Conservation (phyloP, 2,113 vertebrate genomes). For the Nanorana parkeri region DNA sequence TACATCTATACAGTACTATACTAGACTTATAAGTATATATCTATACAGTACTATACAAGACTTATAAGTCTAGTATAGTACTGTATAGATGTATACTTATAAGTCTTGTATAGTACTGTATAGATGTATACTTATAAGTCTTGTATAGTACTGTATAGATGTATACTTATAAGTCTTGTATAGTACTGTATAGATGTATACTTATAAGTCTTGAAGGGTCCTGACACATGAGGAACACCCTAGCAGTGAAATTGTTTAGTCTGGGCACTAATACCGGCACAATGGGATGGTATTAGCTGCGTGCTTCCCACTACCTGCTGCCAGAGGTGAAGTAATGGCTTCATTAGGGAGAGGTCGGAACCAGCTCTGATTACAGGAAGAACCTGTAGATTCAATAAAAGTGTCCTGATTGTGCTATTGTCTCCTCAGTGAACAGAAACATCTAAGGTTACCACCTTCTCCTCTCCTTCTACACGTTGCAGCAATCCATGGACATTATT, state of each 20-base stretch:
- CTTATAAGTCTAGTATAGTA: no score
- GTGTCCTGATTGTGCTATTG: not conserved
- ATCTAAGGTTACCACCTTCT: slow-evolving; percentile 44
- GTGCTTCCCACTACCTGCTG: slow-evolving; percentile 2
- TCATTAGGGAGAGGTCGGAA: not conserved
- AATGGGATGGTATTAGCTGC: slow-evolving; percentile 3
- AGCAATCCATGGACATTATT: not conserved
- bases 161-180: no score
- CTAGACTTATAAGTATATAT: no score
- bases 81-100: no score
- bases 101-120: no score
- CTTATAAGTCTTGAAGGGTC: not conserved
- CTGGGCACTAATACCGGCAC: not conserved
- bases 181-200: no score
- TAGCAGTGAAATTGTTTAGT: slow-evolving; percentile 13
- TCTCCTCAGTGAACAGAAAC: not conserved
- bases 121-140: no score
- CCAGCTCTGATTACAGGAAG: not conserved
- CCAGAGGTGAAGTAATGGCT: slow-evolving; percentile 33
- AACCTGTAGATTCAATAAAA: not conserved
- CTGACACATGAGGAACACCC: not conserved
- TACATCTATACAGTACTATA: no score
- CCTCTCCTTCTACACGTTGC: slow-evolving; percentile 5
- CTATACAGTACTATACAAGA: no score
- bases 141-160: no score